Evolutionary conservation across 2,888 invertebrate genomes (phyloP), one percentile per base, ranked within the genome.

Genomic region (Eustalomyia histrio): DNA sequence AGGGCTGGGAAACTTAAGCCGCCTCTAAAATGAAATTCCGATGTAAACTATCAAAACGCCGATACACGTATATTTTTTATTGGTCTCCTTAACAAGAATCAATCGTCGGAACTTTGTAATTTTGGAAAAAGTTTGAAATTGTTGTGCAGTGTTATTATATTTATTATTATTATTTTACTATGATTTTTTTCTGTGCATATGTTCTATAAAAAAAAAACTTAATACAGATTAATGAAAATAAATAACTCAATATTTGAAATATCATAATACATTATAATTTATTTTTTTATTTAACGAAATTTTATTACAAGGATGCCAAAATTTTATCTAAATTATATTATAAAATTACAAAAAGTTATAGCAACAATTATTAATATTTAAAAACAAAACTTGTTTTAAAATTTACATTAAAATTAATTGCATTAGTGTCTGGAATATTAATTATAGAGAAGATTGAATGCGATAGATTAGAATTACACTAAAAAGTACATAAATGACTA

Each of bases 381-480:
- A 47, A n/a, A 47, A 47, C n/a, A n/a, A n/a, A 47, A 39, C 1
- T 47, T 2, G 6, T n/a, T 14, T n/a, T n/a, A 47, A 47, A n/a
- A 47, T 39, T 39, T 14, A 47, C 43, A 47, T n/a, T 2, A 47
- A 14, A 47, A 47, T 47, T 47, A 39, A 47, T 47, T 14, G n/a
- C 43, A 6, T 6, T 7, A 12, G 12, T 39, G 39, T 12, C 39
- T 39, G 14, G 39, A 7, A 39, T 39, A 39, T 12, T 39, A 39
- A 39, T 39, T 39, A 39, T 12, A 47, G 14, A 47, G 1, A n/a
- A 39, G 39, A 47, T 47, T 47, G 14, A n/a, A n/a, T 47, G 6
- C n/a, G 43, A 47, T n/a, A 47, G 43, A 47, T 47, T 67, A 52
- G 57, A 63, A 29, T 57, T 17, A 43, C n/a, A 43, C 43, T 47